Percentiles rank a stretch among this genome's conserved stretches.
phyloP scores from a whole-genome alignment of 1,140 invertebrate species.

The Drosophila murphyi region DNA sequence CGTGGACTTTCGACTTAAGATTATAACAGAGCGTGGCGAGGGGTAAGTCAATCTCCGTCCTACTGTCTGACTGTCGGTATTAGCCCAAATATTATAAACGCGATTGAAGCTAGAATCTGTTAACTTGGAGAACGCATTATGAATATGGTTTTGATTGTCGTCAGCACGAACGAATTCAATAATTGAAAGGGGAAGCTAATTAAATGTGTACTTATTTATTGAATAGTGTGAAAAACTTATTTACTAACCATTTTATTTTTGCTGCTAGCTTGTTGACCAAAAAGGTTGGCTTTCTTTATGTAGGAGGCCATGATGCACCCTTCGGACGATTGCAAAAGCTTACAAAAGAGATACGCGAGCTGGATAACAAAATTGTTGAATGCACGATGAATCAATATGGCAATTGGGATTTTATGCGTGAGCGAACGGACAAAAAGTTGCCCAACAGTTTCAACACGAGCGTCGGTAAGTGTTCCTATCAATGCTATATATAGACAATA shows the following conservation, averaged over 20 bases:
- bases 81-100: no score
- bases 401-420: conserved; percentile 97
- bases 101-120: no score
- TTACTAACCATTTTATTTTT: neutral
- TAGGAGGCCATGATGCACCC: conserved; percentile 88
- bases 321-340: conserved; percentile 90
- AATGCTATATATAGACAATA: neutral
- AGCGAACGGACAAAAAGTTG: conserved; percentile 98
- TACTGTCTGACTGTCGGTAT: neutral
- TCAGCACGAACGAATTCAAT: no score
- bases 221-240: neutral
- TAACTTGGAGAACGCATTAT: no score
- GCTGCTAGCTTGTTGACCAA: conserved; percentile 81
- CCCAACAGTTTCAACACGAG: conserved; percentile 96
- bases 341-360: conserved; percentile 90
- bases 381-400: conserved; percentile 91
- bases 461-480: conserved; percentile 86
- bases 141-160: no score
- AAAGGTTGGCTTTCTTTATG: conserved; percentile 92
- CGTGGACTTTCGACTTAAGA: conserved; percentile 96
- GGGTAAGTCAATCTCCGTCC: conserved; percentile 85
- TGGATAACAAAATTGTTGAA: conserved; percentile 98
- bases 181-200: neutral
- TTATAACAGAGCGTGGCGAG: conserved; percentile 89
- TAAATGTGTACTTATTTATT: conserved; percentile 84